Evolutionary conservation across 2,113 vertebrate genomes (phyloP), one percentile per base, ranked within the genome.

Genomic region (Cynocephalus volans): DNA sequence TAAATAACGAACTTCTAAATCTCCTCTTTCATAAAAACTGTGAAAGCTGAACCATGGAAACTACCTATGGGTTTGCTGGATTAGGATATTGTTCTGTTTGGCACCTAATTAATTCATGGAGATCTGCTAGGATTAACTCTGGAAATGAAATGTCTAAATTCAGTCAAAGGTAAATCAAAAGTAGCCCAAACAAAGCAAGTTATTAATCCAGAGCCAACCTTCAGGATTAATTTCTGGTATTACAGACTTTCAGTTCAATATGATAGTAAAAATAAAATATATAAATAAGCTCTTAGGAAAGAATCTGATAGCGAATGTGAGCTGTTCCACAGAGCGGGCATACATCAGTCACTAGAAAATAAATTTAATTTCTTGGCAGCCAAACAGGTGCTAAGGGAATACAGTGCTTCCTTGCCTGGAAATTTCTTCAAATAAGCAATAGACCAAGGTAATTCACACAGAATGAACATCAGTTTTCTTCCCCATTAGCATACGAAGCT

Each of bases 381-480:
- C 33, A 60, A 64, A 79, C 17, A n/a, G 62, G 48, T 41, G 69
- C 72, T 62, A 26, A 52, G 79, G 31, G 83, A 93, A 83, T 45
- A 28, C 50, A 75, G 36, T 41, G 67, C 60, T 19, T 79, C 21
- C 89, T 70, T 75, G 62, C 56, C 86, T 50, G 83, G 36, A 95
- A 50, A 87, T 67, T 54, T 89, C 75, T 79, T 95, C 87, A 96
- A 21, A 79, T 89, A 87, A 41, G 28, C 69, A 86, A 8, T 69
- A 41, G n/a, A 80, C 83, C 88, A 94, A 87, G 70, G 64, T 90
- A 58, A 92, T 73, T 86, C 93, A 80, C 67, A 92, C 18, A 64
- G 60, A 97, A 75, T 83, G 88, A 90, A 97, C 94, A 79, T 79
- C 86, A 97, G 80, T 96, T 87, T 48, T 62, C 19, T 80, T 75